Evolutionary conservation across 2,113 vertebrate species (phyloP), one percentile per base, ranked within the genome.

Genomic region (Oxygymnocypris stewartii): DNA sequence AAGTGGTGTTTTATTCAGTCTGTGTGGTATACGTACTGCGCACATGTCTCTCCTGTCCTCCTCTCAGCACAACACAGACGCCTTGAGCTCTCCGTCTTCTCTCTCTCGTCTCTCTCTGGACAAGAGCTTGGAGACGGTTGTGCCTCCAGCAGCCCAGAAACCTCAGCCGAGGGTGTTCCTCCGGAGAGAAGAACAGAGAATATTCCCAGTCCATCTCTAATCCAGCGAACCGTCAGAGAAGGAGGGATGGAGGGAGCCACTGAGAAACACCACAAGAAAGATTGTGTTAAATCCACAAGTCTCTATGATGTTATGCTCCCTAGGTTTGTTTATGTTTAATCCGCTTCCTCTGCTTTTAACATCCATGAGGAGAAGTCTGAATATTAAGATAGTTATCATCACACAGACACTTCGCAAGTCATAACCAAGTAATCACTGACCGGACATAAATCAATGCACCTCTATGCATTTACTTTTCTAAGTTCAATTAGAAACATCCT

Each of bases 141-240:
- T 4, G 0, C 94, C 93, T 1, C 94, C 95, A 1, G 93, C 94
- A 10, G 92, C 91, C 95, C 95, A 96, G 4, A 93, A 61, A 96
- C 20, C 40, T 89, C 92, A 57, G 89, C 92, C 44, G 88, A 88
- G 0, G 93, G 93, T 79, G 92, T 87, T 79, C 94, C 94, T 76
- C 93, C 94, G 16, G 86, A 92, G 78, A 96, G 63, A 35, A 92
- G 63, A 49, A 96, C 86, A 0, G 93, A 93, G 91, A 95, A 96
- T 51, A 95, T 93, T 0, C 94, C 93, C 0, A 95, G 88, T 0
- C 94, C 94, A 84, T 93, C 93, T 6, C 90, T 92, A 87, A 91
- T 93, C 94, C 95, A 95, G 61, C 87, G 92, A 18, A 95, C 93
- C 0, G 92, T 92, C 85, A 95, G 69, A 2, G 89, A 92, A 0